Percentiles rank a stretch among this genome's conserved stretches.
These are phyloP conservation scores for Anoplopoma fimbria DNA, from an alignment of 2,113 vertebrate species.

Conservation along the genomic window DNA sequence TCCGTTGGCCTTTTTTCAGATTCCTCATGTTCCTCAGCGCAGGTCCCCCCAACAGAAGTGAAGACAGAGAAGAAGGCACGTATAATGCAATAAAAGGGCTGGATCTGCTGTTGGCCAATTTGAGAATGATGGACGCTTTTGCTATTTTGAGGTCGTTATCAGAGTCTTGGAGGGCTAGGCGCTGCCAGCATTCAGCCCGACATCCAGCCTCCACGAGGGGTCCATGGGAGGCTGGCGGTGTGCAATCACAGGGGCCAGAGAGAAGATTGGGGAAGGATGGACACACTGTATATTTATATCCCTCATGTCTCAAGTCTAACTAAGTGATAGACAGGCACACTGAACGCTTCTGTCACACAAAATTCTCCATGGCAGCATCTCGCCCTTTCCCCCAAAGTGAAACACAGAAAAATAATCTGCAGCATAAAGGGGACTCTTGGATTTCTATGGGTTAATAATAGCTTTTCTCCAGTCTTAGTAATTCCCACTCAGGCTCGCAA, in stretches of 20 bases:
- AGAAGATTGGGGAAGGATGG: constrained; percentile 65
- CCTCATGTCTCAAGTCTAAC: constrained; percentile 78
- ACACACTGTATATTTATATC: constrained; percentile 82
- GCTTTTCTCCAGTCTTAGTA: constrained; percentile 53
- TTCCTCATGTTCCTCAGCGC: not conserved
- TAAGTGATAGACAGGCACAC: constrained; percentile 77
- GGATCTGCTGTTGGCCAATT: constrained; percentile 36
- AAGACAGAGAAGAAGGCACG: constrained; percentile 11
- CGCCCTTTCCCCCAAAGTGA: constrained; percentile 32
- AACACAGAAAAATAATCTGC: constrained; percentile 60
- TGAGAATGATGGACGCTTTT: constrained; percentile 56
- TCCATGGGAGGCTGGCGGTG: constrained; percentile 25
- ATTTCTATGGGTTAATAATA: constrained; percentile 65
- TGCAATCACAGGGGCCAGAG: constrained; percentile 59
- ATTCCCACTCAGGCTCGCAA: constrained; percentile 45
- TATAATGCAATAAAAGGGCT: constrained; percentile 43
- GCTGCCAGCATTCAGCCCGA: constrained; percentile 49
- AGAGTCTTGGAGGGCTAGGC: constrained; percentile 44
- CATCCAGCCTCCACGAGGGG: constrained; percentile 38
- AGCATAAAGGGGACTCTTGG: constrained; percentile 34
- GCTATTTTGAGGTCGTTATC: constrained; percentile 72
- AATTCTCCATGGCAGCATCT: constrained; percentile 68
- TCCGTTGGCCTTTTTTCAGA: constrained; percentile 3
- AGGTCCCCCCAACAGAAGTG: not conserved
- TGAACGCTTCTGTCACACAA: constrained; percentile 77